A percentile compares a stretch with the other conserved stretches of the same genome.
phyloP scores from a whole-genome alignment of 2,888 invertebrate genomes.

The Ectemnius cavifrons region DNA sequence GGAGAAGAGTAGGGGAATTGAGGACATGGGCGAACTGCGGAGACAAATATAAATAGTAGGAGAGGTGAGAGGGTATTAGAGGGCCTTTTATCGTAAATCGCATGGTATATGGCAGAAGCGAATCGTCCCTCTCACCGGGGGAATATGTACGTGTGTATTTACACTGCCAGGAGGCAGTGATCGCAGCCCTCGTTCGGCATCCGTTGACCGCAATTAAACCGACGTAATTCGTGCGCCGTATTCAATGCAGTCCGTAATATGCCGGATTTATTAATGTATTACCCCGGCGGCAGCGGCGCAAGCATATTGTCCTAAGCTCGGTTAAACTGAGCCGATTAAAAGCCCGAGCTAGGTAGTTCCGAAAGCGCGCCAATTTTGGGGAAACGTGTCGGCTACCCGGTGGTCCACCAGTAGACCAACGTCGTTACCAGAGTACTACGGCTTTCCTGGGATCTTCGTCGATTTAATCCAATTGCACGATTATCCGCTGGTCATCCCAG shows the following conservation, averaged over 20 bases:
- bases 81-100: too few species aligned
- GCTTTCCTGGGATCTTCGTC: background rate
- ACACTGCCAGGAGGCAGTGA: too few species aligned
- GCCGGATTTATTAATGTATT: slow-evolving; percentile 4
- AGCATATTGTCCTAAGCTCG: slow-evolving; percentile 7
- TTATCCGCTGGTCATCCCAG: background rate
- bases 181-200: slow-evolving; percentile 1
- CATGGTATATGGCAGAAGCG: too few species aligned
- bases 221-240: background rate
- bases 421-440: background rate
- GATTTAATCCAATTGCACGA: slow-evolving; percentile 8
- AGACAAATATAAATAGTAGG: too few species aligned
- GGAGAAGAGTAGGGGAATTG: too few species aligned
- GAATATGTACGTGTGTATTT: too few species aligned
- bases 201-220: slow-evolving; percentile 4
- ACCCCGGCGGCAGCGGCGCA: background rate
- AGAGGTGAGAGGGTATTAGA: too few species aligned
- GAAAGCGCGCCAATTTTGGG: slow-evolving; percentile 4
- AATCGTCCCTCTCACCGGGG: too few species aligned
- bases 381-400: background rate
- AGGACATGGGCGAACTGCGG: too few species aligned
- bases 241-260: slow-evolving; percentile 5
- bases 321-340: slow-evolving; percentile 7
- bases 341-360: slow-evolving; percentile 1
- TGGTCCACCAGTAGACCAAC: background rate